phyloP scores from a whole-genome alignment of 1,140 invertebrate genomes.

The Aphaenogaster rudis region DNA sequence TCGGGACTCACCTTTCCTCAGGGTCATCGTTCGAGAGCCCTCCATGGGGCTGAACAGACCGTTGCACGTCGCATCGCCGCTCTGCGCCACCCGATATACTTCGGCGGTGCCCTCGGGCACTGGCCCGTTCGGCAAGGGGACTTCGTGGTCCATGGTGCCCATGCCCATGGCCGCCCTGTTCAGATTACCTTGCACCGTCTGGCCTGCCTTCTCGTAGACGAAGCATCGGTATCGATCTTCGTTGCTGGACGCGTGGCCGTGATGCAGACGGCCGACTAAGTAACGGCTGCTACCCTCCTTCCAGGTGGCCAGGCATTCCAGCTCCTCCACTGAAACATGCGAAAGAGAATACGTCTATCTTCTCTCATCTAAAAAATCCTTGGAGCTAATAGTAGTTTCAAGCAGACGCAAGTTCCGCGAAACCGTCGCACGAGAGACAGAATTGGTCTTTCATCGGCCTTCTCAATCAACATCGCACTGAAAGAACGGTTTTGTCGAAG shows the following conservation, averaged over 20 bases:
- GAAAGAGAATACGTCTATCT: constrained; percentile 1
- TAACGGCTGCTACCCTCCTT: constrained; percentile 96
- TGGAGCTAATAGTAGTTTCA: background rate
- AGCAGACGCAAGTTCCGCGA: background rate
- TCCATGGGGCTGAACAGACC: constrained; percentile 93
- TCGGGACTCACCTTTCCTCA: constrained; percentile 89
- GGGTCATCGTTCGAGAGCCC: constrained; percentile 92
- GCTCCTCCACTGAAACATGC: constrained; percentile 91
- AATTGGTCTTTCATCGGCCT: too few relatives aligned
- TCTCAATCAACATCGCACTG: too few relatives aligned
- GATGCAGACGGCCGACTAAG: constrained; percentile 93
- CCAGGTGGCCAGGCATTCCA: constrained; percentile 95
- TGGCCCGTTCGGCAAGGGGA: constrained; percentile 78
- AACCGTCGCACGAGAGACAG: background rate
- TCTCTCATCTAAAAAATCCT: background rate
- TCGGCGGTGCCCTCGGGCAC: constrained; percentile 83
- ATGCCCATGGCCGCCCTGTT: constrained; percentile 81
- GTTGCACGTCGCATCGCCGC: constrained; percentile 95
- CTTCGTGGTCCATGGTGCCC: constrained; percentile 82
- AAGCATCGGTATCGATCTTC: constrained; percentile 97
- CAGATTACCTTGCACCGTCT: constrained; percentile 80
- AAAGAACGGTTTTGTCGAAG: too few relatives aligned
- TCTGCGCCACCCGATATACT: constrained; percentile 93
- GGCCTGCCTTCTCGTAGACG: constrained; percentile 93
- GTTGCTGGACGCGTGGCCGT: constrained; percentile 94